Percentiles rank a stretch among this genome's conserved stretches.
These are phyloP conservation scores for Holothuria leucospilota DNA, from an alignment of 53 echinoderm and acorn worm species.

Conservation along the genomic window DNA sequence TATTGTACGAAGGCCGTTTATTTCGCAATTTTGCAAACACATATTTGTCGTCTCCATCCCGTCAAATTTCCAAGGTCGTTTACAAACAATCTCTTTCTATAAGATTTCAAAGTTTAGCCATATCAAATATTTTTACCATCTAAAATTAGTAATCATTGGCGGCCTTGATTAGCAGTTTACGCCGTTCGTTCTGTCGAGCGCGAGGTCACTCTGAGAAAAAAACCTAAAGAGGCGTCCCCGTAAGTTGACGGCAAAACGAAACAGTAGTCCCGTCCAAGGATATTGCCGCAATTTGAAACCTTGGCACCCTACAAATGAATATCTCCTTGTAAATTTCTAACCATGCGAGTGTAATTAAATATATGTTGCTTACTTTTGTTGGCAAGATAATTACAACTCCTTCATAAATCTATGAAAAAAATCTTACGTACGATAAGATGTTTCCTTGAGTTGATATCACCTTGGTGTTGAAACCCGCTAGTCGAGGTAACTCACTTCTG, in stretches of 20 bases:
- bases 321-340: slow-evolving; percentile 41
- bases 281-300: slow-evolving; percentile 34
- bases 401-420: no score
- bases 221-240: slow-evolving; percentile 12
- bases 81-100: slow-evolving; percentile 39
- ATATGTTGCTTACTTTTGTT: slow-evolving; percentile 24
- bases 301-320: slow-evolving; percentile 35
- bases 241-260: slow-evolving; percentile 23
- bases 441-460: no score
- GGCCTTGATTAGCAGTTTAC: slow-evolving; percentile 53
- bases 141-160: slow-evolving; percentile 45
- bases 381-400: not conserved
- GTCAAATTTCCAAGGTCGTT: slow-evolving; percentile 44
- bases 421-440: no score
- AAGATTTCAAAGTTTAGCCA: slow-evolving; percentile 25
- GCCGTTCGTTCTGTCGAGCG: slow-evolving; percentile 30
- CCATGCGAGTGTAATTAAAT: slow-evolving; percentile 41
- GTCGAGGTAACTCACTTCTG: no score
- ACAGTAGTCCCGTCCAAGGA: slow-evolving; percentile 45
- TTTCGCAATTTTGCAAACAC: slow-evolving; percentile 30
- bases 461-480: no score
- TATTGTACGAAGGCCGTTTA: slow-evolving; percentile 27
- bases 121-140: slow-evolving; percentile 45
- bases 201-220: slow-evolving; percentile 25
- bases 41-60: not conserved